Conservation (phyloP, 2,113 vertebrate genomes). For the Erinaceus europaeus region DNA sequence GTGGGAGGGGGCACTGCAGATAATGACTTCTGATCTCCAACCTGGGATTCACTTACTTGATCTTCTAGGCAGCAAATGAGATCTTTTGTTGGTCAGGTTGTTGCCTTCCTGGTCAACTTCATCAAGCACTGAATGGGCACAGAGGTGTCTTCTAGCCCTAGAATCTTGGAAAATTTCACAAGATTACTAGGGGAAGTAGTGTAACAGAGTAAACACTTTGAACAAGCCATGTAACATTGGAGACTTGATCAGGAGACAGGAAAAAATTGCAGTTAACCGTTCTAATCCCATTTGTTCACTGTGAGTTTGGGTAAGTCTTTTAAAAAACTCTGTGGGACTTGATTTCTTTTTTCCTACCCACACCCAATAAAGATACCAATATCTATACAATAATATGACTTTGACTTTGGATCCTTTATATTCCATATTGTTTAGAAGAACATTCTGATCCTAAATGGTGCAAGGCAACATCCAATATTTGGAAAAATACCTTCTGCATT, state of each 20-base stretch:
- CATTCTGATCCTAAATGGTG: neutral
- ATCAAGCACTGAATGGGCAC: neutral
- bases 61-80: neutral
- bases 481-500: neutral
- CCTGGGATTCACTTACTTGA: constrained; percentile 39
- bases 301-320: neutral
- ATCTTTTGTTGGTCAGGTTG: constrained; percentile 46
- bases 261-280: neutral
- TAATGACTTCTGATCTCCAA: neutral
- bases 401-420: too few relatives aligned
- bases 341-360: neutral
- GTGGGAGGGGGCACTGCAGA: neutral
- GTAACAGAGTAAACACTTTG: neutral
- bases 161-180: constrained; percentile 62
- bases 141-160: neutral
- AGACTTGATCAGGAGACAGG: neutral
- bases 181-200: neutral
- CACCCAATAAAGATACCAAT: neutral
- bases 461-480: neutral
- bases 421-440: too few relatives aligned
- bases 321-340: neutral
- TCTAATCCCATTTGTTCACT: neutral
- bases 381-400: neutral
- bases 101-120: constrained; percentile 35
- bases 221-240: neutral